phyloP scores from a whole-genome alignment of 2,113 vertebrate genomes.

The Verasper variegatus region DNA sequence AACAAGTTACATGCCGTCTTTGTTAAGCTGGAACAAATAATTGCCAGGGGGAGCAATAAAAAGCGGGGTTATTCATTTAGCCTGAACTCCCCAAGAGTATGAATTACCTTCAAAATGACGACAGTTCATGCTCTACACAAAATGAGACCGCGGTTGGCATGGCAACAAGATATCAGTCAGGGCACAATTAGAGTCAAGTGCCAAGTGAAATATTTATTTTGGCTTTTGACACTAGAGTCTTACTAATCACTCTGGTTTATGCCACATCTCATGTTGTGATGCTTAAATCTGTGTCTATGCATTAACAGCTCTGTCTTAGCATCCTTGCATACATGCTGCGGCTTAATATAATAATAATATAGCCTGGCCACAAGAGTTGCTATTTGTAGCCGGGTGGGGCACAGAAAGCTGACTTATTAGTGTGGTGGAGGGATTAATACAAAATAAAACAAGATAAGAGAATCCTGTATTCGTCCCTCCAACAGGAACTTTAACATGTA shows the following conservation, averaged over 20 bases:
- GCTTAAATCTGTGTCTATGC: neutral
- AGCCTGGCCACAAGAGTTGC: neutral
- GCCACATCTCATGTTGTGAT: neutral
- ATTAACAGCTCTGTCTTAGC: neutral
- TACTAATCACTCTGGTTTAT: neutral
- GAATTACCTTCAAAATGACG: neutral
- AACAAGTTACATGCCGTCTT: neutral
- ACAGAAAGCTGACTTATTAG: no score
- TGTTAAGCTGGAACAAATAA: neutral
- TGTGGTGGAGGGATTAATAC: no score
- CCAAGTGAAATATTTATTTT: constrained; percentile 15
- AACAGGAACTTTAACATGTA: no score
- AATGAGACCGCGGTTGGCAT: constrained; percentile 9
- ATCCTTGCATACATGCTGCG: neutral
- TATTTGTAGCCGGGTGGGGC: no score
- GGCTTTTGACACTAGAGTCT: neutral
- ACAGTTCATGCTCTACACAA: neutral
- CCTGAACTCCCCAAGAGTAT: neutral
- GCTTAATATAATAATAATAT: neutral
- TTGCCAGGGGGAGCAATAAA: neutral
- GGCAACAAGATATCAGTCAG: constrained; percentile 19
- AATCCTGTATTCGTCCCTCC: no score
- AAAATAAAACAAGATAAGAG: no score
- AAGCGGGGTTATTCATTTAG: constrained; percentile 4
- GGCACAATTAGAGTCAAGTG: neutral